These are phyloP conservation scores for Athripsodes cinereus DNA, from an alignment of 2,888 invertebrate genomes.

Conservation along the genomic window DNA sequence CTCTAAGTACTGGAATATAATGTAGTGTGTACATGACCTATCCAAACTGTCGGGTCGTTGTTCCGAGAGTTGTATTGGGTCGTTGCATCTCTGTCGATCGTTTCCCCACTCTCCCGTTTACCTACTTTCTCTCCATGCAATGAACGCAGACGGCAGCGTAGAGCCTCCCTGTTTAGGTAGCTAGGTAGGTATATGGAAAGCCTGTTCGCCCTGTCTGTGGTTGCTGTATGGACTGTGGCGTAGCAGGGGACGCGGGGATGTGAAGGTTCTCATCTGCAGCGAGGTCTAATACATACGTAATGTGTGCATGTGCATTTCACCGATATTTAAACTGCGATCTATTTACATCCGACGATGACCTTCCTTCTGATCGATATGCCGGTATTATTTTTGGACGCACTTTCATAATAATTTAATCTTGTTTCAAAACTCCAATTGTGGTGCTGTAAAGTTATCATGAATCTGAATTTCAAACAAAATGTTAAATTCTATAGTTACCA, in stretches of 20 bases:
- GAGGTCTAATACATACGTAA: neutral
- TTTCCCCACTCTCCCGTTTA: slow-evolving; percentile 19
- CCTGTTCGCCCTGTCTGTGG: neutral
- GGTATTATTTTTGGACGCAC: no score
- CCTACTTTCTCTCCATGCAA: slow-evolving; percentile 17
- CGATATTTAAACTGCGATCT: neutral
- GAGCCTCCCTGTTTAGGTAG: neutral
- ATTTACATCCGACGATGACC: neutral
- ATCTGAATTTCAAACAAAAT: no score
- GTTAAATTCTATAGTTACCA: no score
- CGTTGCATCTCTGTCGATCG: slow-evolving; percentile 21
- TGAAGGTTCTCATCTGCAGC: neutral
- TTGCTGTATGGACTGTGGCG: neutral
- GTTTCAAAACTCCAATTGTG: no score
- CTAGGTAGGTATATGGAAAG: neutral
- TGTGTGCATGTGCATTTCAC: neutral
- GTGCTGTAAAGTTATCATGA: no score
- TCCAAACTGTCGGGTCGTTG: slow-evolving; percentile 22
- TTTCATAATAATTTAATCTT: no score
- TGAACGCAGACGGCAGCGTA: neutral
- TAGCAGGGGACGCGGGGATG: neutral
- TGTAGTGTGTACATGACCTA: slow-evolving; percentile 23
- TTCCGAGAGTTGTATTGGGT: slow-evolving; percentile 16
- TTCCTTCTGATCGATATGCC: neutral
- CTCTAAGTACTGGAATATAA: no score